Evolutionary conservation across 2,888 invertebrate genomes (phyloP), one percentile per base, ranked within the genome.

Genomic region (Helleia helle): DNA sequence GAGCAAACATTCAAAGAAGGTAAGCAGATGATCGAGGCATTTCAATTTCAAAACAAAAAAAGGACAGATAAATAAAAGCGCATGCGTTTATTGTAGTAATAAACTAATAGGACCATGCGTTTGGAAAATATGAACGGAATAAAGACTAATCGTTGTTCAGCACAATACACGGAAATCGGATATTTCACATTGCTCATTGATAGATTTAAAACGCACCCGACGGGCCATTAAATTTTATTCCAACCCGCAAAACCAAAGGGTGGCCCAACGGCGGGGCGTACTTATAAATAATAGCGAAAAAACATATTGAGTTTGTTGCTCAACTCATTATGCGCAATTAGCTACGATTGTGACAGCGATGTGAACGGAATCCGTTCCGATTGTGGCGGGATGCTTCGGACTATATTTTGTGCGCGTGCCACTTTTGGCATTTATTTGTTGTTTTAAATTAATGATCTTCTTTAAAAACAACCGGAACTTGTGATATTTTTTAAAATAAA

Each of bases 281-380:
- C 58, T 59, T 62, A 79, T 79, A 83, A 80, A 83, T 83, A 81
- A 80, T 75, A 52, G 62, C 63, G 15, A 72, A 77, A 83, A 81
- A 84, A 74, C 81, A 73, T 75, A 83, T 79, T 81, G 76, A 73
- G 62, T 71, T 68, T 73, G 73, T 76, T 74, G 72, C 66, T 63
- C 54, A 52, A 57, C 81, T 83, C 83, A 84, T 84, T 84, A 84
- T 81, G 81, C 80, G 81, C 83, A 84, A 84, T 84, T 83, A 84
- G 83, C 71, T 70, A 67, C 77, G 72, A 83, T 83, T 84, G 84
- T 83, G 80, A 76, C 79, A 73, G 62, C 62, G 54, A 72, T 83
- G 80, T 73, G 83, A 83, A 80, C 77, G 70, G 79, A 74, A 74
- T 77, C 64, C 51, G 55, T 62, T 69, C 53, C 48, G 44, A 59